Evolutionary conservation across 2,797 vertebrate genomes (phyloP).

Genomic region (Sebastiscus tertius): DNA sequence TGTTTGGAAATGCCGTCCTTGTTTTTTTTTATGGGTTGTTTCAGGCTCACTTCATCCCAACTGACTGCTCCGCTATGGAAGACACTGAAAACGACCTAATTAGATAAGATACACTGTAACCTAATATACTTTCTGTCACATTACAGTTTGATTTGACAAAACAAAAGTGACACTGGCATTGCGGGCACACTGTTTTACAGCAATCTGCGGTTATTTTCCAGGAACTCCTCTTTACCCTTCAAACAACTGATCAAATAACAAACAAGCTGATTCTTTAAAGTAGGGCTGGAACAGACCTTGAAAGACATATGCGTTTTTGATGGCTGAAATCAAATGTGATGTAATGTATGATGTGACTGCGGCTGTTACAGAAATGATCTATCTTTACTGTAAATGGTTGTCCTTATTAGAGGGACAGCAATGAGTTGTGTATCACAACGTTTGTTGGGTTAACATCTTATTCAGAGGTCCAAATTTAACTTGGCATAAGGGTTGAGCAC

Average conservation of each 20-base stretch:
- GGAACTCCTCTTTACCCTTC: slow-evolving; percentile 30
- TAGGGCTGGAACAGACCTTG: slow-evolving; percentile 22
- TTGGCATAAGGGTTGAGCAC: background rate
- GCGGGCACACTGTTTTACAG: slow-evolving; percentile 3
- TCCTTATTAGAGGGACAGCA: background rate
- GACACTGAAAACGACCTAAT: slow-evolving; percentile 6
- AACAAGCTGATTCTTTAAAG: slow-evolving; percentile 28
- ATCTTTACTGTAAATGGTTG: background rate
- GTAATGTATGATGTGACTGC: background rate
- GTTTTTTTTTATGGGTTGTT: slow-evolving; percentile 42
- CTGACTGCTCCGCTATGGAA: background rate
- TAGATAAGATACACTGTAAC: slow-evolving; percentile 7
- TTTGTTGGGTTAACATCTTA: background rate
- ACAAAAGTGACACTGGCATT: slow-evolving; percentile 18
- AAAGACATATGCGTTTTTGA: slow-evolving; percentile 21
- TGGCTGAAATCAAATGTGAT: slow-evolving; percentile 35
- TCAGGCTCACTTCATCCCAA: slow-evolving; percentile 20
- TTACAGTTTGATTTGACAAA: slow-evolving; percentile 39
- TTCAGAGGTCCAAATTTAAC: background rate
- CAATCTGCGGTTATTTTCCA: slow-evolving; percentile 21
- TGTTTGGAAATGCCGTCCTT: slow-evolving; percentile 42
- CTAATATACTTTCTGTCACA: background rate
- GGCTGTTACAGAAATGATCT: slow-evolving; percentile 2
- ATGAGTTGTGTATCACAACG: background rate
- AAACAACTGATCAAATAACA: slow-evolving; percentile 36